A percentile compares a stretch with the other conserved stretches of the same genome.
Conservation (phyloP, 2,797 vertebrate genomes). For the Propithecus deckenii region DNA sequence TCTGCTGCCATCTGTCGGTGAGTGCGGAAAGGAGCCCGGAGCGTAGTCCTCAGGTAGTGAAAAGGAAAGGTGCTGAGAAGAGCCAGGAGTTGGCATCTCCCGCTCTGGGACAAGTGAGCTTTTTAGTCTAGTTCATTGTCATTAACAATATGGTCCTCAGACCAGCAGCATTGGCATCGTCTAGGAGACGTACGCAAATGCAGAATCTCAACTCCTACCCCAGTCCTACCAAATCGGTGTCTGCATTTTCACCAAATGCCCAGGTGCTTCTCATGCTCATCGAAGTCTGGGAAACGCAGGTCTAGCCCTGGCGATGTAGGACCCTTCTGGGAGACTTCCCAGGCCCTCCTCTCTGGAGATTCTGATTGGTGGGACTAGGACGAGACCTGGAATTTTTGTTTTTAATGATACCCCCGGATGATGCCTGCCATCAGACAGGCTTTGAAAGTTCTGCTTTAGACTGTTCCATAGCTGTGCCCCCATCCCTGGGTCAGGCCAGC, state of each 20-base stretch:
- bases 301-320: background rate
- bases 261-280: background rate
- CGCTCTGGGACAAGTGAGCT: background rate
- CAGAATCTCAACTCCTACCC: background rate
- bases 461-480: background rate
- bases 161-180: background rate
- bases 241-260: background rate
- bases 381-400: background rate
- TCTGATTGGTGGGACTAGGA: background rate
- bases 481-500: background rate
- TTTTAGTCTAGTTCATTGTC: background rate
- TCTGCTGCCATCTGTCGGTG: slow-evolving; percentile 64
- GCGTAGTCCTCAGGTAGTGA: background rate
- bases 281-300: background rate
- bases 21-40: background rate
- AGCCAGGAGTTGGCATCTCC: background rate
- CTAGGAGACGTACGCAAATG: background rate
- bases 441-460: background rate
- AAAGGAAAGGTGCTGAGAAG: background rate
- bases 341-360: background rate
- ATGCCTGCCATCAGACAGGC: background rate
- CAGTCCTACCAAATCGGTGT: background rate
- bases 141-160: background rate
- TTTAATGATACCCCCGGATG: background rate
- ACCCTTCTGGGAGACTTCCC: background rate